Evolutionary conservation across 2,797 vertebrate species (phyloP), one percentile per base, ranked within the genome.

Genomic region (Mormyrops attenuatus): DNA sequence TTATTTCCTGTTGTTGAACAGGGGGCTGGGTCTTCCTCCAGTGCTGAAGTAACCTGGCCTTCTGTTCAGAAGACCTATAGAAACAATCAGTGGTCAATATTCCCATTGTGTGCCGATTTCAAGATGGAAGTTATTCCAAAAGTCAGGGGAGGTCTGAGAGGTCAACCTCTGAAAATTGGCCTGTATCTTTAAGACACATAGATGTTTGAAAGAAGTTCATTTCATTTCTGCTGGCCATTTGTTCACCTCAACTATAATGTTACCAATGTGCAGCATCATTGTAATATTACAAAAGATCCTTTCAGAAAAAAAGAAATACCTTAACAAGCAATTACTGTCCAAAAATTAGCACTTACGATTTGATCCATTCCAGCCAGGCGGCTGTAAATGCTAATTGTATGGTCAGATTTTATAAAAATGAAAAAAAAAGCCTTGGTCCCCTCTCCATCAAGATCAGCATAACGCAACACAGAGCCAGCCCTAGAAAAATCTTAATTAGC

Each of bases 31-130:
- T 80, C 73, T 80, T 44, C 73, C 73, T 80, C 73, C 7, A 80
- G 15, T 44, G 7, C 73, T 38, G 38, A 80, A 44, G 73, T 20
- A 80, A 20, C 73, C 73, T 80, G 73, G 73, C 34, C 38, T 80
- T 44, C 73, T 80, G 73, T 80, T 44, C 15, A 57, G 53, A 57
- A 57, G 53, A 15, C 20, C 53, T 57, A 20, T 17, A 8, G 17
- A 80, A 80, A 80, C 73, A 80, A 80, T 44, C 73, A 80, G 73
- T n/a, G 73, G 38, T 38, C 44, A 80, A 80, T 80, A 80, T 80
- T 44, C 34, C 34, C 73, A 80, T 20, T 80, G 73, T 80, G 17
- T 44, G 73, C 38, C 6, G 73, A 80, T 80, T 41, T 80, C 34
- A 44, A 2, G 38, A 44, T 7, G 7, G 69, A 77, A 77, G 13